Evolutionary conservation across 2,888 invertebrate species (phyloP), one percentile per base, ranked within the genome.

Genomic region (Thecocarcelia acutangulata): DNA sequence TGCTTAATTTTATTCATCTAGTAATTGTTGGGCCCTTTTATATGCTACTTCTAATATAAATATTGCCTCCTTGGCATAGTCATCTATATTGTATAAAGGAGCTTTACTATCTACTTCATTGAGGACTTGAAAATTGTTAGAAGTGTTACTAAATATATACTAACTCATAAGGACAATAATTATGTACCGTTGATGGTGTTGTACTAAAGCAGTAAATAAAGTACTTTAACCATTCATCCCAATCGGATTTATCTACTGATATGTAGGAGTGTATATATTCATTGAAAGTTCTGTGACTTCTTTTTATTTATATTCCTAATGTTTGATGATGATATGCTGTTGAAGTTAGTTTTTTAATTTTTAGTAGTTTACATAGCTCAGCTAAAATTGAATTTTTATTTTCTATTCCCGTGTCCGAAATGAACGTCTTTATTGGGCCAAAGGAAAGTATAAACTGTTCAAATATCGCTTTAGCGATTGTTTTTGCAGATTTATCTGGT

Each of bases 101-200:
- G 21, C 3, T 9, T n/a, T 50, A n/a, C 21, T 50, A 21, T 21
- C 48, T 12, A 50, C 12, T 12, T 21, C 19, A 50, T 50, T 19
- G 11, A 9, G 2, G 15, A 6, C 9, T 6, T 50, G 3, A 50
- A 50, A 50, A 3, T 9, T 13, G 21, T 50, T 50, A 4, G 8
- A n/a, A 50, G 13, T 2, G 11, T 21, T 50, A n/a, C 4, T 9
- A 21, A 50, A 50, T 21, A 50, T 12, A 50, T 21, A 50, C 21
- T 50, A 50, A 50, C 12, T 50, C 21, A 50, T 50, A 50, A 21
- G 48, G 48, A 21, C 48, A 50, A 21, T 50, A 50, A 9, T 50
- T 21, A 12, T 50, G 48, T 9, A 13, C 48, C 21, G 21, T 21
- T 2, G 48, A 19, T 4, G 48, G 48, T 21, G 48, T 50, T 21